Conservation (phyloP, 2,113 vertebrate species). For the Hippocampus barbouri region DNA sequence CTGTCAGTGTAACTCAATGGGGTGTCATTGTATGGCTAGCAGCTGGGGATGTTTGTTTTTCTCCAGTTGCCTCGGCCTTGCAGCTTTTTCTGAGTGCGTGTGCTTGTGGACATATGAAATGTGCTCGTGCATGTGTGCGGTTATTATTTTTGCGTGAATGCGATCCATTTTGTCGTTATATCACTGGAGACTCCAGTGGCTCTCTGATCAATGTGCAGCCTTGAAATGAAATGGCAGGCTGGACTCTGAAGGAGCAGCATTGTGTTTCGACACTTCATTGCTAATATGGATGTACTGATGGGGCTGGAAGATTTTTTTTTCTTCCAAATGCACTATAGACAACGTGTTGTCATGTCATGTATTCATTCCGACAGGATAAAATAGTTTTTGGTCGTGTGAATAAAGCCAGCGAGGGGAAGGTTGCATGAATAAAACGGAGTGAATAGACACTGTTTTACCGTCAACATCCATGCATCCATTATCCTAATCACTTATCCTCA, state of each 20-base stretch:
- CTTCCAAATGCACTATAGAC: neutral
- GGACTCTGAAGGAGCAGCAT: conserved; percentile 35
- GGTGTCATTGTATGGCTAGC: conserved; percentile 59
- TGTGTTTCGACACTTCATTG: conserved; percentile 62
- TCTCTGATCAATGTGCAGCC: conserved; percentile 64
- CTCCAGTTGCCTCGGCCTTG: conserved; percentile 21
- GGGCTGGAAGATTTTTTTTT: conserved; percentile 4
- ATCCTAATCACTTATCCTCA: too few species aligned
- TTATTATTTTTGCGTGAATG: conserved; percentile 9
- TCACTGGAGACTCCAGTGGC: conserved; percentile 45
- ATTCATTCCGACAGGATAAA: neutral
- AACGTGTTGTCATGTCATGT: neutral
- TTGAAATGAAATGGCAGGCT: conserved; percentile 43
- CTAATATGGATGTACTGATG: conserved; percentile 55
- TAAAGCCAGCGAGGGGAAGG: neutral
- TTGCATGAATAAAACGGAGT: too few species aligned
- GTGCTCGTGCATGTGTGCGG: neutral
- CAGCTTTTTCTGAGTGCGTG: conserved; percentile 18
- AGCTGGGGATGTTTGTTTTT: conserved; percentile 57
- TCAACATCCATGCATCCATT: too few species aligned
- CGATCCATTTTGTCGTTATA: conserved; percentile 24
- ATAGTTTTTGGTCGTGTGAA: neutral
- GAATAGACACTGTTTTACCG: too few species aligned
- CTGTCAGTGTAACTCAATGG: conserved; percentile 51
- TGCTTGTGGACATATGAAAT: neutral